A percentile compares a stretch with the other conserved stretches of the same genome.
These are phyloP conservation scores for Lamprotornis superbus DNA, from an alignment of 2,113 vertebrate genomes.

Conservation along the genomic window DNA sequence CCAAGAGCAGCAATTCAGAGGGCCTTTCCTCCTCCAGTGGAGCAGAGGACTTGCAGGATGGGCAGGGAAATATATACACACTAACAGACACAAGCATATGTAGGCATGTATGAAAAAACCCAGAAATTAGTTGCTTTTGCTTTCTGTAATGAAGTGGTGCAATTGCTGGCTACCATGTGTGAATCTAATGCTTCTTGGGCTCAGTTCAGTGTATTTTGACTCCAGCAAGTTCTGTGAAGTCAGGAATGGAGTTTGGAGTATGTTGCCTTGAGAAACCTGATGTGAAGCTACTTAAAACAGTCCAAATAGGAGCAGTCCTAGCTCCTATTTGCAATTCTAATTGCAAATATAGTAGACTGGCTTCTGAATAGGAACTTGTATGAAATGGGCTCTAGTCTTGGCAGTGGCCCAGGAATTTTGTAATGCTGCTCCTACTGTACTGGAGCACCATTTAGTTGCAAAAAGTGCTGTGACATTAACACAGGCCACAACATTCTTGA, in stretches of 20 bases:
- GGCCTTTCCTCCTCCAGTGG: neutral
- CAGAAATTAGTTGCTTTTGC: neutral
- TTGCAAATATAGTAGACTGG: neutral
- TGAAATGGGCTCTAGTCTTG: conserved; percentile 24
- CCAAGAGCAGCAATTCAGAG: neutral
- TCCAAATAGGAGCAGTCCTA: neutral
- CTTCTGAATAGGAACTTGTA: conserved; percentile 41
- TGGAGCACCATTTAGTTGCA: conserved; percentile 16
- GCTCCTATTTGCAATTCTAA: neutral
- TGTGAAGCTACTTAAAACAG: neutral
- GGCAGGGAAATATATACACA: neutral
- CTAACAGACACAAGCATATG: too few relatives aligned
- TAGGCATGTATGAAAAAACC: neutral
- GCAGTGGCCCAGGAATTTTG: conserved; percentile 23
- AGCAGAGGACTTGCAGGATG: neutral
- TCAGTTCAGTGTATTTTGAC: neutral
- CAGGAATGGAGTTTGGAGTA: neutral
- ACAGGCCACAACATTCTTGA: conserved; percentile 8
- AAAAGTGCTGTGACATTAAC: neutral
- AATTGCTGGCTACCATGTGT: neutral
- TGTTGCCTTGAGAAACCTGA: neutral
- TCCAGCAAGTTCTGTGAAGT: neutral
- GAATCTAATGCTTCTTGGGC: neutral
- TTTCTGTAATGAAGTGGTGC: neutral
- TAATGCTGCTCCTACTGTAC: conserved; percentile 18